These are phyloP conservation scores for Heterocephalus glaber DNA, from an alignment of 2,113 vertebrate genomes.

Conservation along the genomic window DNA sequence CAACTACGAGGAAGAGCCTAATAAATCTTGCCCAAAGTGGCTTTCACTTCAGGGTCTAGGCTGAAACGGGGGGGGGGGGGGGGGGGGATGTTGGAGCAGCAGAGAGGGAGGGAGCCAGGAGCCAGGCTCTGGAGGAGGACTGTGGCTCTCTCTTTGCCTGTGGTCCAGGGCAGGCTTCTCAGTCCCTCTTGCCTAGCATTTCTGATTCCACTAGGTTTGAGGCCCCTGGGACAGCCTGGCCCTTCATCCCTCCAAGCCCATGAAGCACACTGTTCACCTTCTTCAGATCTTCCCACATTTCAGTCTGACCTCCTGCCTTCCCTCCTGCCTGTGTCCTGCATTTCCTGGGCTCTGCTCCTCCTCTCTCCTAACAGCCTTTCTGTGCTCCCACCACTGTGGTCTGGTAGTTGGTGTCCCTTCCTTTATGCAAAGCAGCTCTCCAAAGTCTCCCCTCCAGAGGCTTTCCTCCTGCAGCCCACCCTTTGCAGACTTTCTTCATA, in stretches of 20 bases:
- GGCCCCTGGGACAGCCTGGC: not conserved
- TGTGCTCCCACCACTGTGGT: not conserved
- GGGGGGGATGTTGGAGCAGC: not conserved
- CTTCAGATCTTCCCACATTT: accelerated
- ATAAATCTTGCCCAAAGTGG: conserved; percentile 64
- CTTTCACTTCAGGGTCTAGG: not conserved
- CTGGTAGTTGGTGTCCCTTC: not conserved
- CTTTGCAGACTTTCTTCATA: not conserved
- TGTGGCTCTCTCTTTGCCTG: accelerated
- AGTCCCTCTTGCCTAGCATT: accelerated
- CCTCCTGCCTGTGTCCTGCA: accelerated
- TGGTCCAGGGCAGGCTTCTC: accelerated
- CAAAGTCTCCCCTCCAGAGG: not conserved
- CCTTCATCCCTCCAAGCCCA: not conserved
- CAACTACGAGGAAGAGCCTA: not conserved
- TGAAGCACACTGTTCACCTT: accelerated
- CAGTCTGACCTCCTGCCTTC: not conserved
- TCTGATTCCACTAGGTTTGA: too few relatives aligned
- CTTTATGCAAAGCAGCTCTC: not conserved
- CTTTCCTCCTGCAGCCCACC: not conserved
- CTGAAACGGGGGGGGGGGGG: not conserved
- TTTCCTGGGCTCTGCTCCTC: too few relatives aligned
- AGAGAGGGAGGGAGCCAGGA: not conserved
- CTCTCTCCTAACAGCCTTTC: not conserved
- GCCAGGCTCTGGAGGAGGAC: not conserved